phyloP scores from a whole-genome alignment of 2,113 vertebrate species.

The Typhlomys cinereus region DNA sequence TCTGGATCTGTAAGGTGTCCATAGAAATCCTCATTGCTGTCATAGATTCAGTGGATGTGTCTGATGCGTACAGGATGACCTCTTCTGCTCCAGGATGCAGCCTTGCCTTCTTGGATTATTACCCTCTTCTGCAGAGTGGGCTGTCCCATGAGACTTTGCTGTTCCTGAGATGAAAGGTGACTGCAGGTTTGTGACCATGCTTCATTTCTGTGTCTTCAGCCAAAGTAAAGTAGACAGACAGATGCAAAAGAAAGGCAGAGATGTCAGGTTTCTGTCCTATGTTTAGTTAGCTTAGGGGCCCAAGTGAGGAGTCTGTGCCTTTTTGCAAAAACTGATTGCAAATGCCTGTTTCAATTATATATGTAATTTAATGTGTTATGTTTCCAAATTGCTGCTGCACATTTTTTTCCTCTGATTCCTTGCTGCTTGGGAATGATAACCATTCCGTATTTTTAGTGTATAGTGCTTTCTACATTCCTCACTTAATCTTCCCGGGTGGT shows the following conservation, averaged over 20 bases:
- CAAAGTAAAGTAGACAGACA: neutral
- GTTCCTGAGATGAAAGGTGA: neutral
- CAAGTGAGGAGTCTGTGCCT: neutral
- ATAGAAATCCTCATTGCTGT: neutral
- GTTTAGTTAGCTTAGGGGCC: neutral
- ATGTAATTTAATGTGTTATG: slow-evolving; percentile 4
- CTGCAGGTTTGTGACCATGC: neutral
- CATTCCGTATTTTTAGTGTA: neutral
- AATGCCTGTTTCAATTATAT: neutral
- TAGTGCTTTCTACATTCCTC: neutral
- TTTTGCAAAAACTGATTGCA: neutral
- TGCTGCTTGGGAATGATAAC: slow-evolving; percentile 11
- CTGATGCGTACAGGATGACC: neutral
- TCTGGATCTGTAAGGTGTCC: no score
- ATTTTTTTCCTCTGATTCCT: neutral
- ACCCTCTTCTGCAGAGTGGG: neutral
- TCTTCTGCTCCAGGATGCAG: neutral
- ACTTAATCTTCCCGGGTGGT: neutral
- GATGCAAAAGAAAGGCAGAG: neutral
- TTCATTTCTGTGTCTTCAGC: neutral
- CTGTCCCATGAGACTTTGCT: neutral
- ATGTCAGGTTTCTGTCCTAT: neutral
- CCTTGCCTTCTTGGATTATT: neutral
- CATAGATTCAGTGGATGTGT: neutral
- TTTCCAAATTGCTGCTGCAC: neutral